Conservation (phyloP, 2,888 invertebrate species). For the Lasioglossum malachurum region DNA sequence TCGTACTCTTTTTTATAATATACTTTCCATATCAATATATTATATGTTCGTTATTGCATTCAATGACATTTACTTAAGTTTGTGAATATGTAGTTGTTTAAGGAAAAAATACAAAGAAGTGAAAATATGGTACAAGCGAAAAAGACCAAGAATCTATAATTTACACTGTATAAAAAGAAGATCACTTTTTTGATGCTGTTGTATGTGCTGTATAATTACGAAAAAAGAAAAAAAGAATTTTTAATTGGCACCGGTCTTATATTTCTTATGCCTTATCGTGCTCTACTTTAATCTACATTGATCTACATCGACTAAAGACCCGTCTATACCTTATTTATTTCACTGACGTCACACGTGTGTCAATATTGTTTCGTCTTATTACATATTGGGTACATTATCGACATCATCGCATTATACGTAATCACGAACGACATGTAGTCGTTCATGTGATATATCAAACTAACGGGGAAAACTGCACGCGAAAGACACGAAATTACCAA, state of each 20-base stretch:
- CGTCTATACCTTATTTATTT: conserved; percentile 9
- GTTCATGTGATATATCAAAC: conserved; percentile 46
- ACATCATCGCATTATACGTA: conserved; percentile 6
- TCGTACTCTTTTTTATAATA: conserved; percentile 25
- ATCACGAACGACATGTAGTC: neutral
- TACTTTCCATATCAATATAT: conserved; percentile 26
- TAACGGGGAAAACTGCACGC: conserved; percentile 43
- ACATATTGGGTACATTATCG: neutral
- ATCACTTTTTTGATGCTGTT: conserved; percentile 11
- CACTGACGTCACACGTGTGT: conserved; percentile 18
- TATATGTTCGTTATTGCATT: conserved; percentile 42
- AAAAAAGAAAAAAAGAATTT: conserved; percentile 9
- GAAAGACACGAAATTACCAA: conserved; percentile 70
- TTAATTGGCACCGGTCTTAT: conserved; percentile 5
- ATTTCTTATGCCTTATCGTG: conserved; percentile 9
- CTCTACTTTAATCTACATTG: neutral
- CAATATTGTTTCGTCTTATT: neutral
- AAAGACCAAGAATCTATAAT: conserved; percentile 31
- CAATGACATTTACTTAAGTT: conserved; percentile 40
- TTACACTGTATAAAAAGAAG: conserved; percentile 12
- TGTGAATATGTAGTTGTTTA: conserved; percentile 53
- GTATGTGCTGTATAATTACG: conserved; percentile 23
- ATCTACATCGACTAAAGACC: neutral
- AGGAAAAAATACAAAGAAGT: conserved; percentile 31
- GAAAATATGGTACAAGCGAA: conserved; percentile 33